These are phyloP conservation scores for Erpetoichthys calabaricus DNA, from an alignment of 2,797 vertebrate species.

Conservation along the genomic window DNA sequence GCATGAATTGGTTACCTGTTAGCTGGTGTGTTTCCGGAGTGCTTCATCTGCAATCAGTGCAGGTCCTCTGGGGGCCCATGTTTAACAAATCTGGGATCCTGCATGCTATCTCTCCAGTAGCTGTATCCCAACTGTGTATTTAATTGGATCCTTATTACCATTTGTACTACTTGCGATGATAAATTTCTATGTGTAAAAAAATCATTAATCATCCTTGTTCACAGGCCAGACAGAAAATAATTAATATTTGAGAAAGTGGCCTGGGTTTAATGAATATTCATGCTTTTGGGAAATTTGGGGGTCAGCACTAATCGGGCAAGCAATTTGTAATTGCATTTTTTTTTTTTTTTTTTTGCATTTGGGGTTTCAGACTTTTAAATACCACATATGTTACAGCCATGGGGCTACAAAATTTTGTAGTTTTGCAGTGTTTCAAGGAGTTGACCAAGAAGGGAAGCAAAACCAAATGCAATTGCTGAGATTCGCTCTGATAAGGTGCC, in stretches of 20 bases:
- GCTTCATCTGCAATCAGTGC: conserved; percentile 13
- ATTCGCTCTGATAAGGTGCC: too few species aligned
- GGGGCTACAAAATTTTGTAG: too few species aligned
- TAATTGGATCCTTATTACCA: conserved; percentile 74
- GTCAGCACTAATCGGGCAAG: conserved; percentile 66
- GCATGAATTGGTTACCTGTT: conserved; percentile 20
- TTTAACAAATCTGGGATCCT: background rate
- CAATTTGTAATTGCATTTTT: conserved; percentile 62
- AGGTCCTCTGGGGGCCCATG: background rate
- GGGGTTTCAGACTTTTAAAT: conserved; percentile 23
- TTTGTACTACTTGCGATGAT: conserved; percentile 48
- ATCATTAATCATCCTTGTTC: conserved; percentile 73
- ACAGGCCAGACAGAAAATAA: conserved; percentile 45
- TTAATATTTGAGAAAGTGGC: conserved; percentile 46
- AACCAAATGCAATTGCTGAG: too few species aligned
- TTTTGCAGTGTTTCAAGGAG: too few species aligned
- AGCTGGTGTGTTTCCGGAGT: conserved; percentile 13
- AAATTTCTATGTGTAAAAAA: conserved; percentile 61
- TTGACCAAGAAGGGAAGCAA: too few species aligned
- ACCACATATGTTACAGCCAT: too few species aligned
- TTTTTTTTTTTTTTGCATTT: conserved; percentile 53
- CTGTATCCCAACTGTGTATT: conserved; percentile 42
- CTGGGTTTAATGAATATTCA: conserved; percentile 65
- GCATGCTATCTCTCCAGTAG: conserved; percentile 25
- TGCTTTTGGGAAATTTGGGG: conserved; percentile 58